Evolutionary conservation across 2,797 vertebrate species (phyloP).

Genomic region (Cygnus olor): DNA sequence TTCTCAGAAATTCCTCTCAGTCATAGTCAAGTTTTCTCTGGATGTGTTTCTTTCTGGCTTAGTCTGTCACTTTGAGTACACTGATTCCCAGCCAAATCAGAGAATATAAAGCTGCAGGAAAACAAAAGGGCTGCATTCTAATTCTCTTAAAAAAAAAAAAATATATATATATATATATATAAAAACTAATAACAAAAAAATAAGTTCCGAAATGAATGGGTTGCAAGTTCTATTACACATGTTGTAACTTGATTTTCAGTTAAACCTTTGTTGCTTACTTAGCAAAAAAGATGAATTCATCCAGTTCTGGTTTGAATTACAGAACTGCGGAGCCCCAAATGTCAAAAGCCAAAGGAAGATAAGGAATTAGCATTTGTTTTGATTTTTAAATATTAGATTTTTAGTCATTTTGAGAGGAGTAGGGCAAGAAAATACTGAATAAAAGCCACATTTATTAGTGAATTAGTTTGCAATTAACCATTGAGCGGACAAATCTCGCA

Average conservation of each 20-base stretch:
- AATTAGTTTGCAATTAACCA: neutral
- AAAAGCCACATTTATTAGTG: neutral
- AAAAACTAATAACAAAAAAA: neutral
- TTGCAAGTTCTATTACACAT: neutral
- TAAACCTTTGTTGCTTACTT: neutral
- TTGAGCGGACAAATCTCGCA: neutral
- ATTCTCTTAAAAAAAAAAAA: neutral
- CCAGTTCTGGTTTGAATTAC: neutral
- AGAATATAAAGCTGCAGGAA: neutral
- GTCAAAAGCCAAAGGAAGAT: neutral
- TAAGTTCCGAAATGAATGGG: neutral
- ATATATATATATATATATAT: neutral
- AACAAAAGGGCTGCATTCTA: neutral
- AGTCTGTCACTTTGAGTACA: neutral
- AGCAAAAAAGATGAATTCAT: neutral
- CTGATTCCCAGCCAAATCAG: neutral
- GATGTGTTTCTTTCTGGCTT: neutral
- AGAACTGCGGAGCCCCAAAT: neutral
- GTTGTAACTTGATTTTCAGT: neutral
- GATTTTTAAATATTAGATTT: neutral
- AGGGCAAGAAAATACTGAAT: neutral
- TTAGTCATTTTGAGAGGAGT: neutral
- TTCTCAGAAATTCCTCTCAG: neutral
- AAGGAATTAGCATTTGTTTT: neutral
- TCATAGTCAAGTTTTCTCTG: neutral